A percentile compares a stretch with the other conserved stretches of the same genome.
phyloP scores from a whole-genome alignment of 2,797 vertebrate species.

The Oreortyx pictus region DNA sequence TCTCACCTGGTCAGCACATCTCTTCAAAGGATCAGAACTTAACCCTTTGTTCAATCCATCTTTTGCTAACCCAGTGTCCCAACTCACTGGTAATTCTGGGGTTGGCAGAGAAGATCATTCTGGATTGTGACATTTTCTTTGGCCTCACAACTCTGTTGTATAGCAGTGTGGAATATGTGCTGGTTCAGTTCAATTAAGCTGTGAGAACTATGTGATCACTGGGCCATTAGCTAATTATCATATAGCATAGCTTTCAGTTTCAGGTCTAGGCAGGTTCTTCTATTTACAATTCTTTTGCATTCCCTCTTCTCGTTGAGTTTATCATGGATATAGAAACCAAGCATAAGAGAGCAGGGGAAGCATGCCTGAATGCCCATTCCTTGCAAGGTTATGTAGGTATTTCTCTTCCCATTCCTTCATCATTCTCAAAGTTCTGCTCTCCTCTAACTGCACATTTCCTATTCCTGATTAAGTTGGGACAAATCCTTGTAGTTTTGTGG shows the following conservation, averaged over 20 bases:
- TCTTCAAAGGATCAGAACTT: neutral
- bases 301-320: neutral
- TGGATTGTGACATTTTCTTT: neutral
- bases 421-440: neutral
- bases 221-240: neutral
- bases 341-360: neutral
- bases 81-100: neutral
- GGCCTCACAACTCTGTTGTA: neutral
- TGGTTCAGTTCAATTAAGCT: neutral
- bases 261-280: neutral
- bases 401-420: neutral
- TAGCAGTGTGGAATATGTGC: neutral
- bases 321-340: neutral
- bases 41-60: neutral
- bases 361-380: neutral
- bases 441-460: neutral
- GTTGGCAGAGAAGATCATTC: neutral
- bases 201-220: neutral
- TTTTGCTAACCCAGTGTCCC: neutral
- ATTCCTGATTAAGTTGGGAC: neutral
- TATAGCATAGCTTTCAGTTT: neutral
- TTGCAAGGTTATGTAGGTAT: neutral
- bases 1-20: rapidly evolving
- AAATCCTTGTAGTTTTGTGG: neutral
- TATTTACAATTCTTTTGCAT: neutral